Conservation (phyloP, 2,888 invertebrate genomes). For the Cantharis rustica region DNA sequence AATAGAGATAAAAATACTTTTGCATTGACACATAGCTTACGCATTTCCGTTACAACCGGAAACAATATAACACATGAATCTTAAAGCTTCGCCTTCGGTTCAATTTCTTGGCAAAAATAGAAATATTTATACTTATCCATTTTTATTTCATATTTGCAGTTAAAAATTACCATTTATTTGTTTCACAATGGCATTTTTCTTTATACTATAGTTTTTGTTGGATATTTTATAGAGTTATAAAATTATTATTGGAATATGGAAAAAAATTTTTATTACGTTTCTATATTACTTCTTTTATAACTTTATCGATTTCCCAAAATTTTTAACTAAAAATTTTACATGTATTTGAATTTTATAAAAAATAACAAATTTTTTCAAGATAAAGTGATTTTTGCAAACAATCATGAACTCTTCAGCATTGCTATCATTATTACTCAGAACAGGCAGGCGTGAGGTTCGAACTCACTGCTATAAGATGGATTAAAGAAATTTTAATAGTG, state of each 20-base stretch:
- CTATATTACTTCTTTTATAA: neutral
- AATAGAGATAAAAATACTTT: neutral
- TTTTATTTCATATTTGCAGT: neutral
- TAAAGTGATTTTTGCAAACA: neutral
- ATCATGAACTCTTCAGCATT: neutral
- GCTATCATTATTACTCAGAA: neutral
- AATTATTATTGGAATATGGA: neutral
- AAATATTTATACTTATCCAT: neutral
- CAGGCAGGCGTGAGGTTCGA: neutral
- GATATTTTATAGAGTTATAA: neutral
- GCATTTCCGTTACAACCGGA: constrained; percentile 15
- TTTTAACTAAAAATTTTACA: neutral
- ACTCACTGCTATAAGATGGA: too few relatives aligned
- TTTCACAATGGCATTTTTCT: neutral
- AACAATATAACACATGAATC: neutral
- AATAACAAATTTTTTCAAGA: neutral
- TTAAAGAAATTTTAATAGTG: too few relatives aligned
- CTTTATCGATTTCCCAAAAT: neutral
- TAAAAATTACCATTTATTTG: neutral
- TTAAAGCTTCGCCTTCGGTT: neutral
- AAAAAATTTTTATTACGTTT: neutral
- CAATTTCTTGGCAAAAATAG: neutral
- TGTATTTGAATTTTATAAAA: neutral
- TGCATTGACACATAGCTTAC: neutral
- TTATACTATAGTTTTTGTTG: neutral